Evolutionary conservation across 2,113 vertebrate genomes (phyloP), one percentile per base, ranked within the genome.

Genomic region (Ceyx melanurus): DNA sequence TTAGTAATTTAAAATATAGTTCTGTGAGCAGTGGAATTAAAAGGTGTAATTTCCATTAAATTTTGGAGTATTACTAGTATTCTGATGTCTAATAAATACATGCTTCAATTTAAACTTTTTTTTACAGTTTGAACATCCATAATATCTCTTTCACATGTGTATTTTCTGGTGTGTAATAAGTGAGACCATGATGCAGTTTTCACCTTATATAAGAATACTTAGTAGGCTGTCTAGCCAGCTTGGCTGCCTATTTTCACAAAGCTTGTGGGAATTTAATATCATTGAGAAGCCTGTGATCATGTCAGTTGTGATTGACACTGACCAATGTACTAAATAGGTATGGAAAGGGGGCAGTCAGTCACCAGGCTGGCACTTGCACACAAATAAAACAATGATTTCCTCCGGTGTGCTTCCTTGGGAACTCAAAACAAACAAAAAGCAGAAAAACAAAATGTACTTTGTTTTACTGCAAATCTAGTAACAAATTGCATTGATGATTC

Each of bases 401-500:
- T 76, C 33, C 37, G 11, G 31, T 53, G 11, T 42, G 73, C 87
- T 95, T 91, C 66, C 78, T 91, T 93, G 62, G 89, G 76, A 88
- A 86, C 68, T 5, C 45, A 64, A 48, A 58, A 65, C 35, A 60
- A 62, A 29, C 12, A 10, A 21, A 18, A 75, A 40, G 5, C 46
- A 48, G 20, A 48, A 23, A 48, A 48, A 48, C 46, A 42, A 46
- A 21, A 4, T 8, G 4, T 20, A n/a, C 28, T 76, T 53, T 74
- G 6, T 84, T 84, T 74, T 64, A 62, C 65, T 88, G 29, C 20
- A 84, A 65, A 72, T 78, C 37, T 53, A 81, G 14, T 64, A 29
- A 54, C 19, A 91, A 89, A 75, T 37, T 56, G 10, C 33, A 82
- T 73, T 66, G 42, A 67, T 89, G 21, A 56, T 82, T 92, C 43